phyloP scores from a whole-genome alignment of 2,888 invertebrate species.

The Oithona nana region DNA sequence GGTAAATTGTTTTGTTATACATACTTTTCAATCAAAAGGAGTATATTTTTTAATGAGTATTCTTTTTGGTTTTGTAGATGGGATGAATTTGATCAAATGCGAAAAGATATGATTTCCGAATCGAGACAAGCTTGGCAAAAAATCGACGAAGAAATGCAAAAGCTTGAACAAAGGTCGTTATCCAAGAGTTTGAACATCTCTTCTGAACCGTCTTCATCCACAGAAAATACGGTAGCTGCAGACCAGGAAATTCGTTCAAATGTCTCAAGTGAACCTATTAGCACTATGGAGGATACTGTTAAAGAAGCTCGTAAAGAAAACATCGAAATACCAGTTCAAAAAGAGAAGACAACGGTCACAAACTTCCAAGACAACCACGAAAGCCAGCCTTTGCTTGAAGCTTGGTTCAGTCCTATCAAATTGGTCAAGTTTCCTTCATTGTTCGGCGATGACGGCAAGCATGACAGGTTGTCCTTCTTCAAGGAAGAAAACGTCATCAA shows the following conservation, averaged over 20 bases:
- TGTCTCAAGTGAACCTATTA: background rate
- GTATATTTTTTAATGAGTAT: too few species aligned
- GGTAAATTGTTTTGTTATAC: too few species aligned
- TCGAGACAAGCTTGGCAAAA: background rate
- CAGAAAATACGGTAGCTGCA: too few species aligned
- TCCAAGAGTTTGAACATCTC: too few species aligned
- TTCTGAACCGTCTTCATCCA: too few species aligned
- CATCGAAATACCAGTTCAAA: background rate
- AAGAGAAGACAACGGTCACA: too few species aligned
- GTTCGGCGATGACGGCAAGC: background rate
- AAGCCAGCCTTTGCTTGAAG: background rate
- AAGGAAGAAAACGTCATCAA: background rate
- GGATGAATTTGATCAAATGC: background rate
- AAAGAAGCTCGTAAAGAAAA: background rate
- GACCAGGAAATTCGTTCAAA: too few species aligned
- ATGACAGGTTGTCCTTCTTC: background rate
- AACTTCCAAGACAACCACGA: too few species aligned
- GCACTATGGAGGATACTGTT: background rate
- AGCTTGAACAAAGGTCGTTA: background rate
- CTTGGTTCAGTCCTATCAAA: background rate
- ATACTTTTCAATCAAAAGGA: too few species aligned
- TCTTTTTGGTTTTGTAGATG: background rate
- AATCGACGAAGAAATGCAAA: background rate
- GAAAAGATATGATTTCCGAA: background rate
- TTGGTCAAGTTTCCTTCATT: background rate